These are phyloP conservation scores for Heteropelma amictum DNA, from an alignment of 2,888 invertebrate genomes.

Conservation along the genomic window DNA sequence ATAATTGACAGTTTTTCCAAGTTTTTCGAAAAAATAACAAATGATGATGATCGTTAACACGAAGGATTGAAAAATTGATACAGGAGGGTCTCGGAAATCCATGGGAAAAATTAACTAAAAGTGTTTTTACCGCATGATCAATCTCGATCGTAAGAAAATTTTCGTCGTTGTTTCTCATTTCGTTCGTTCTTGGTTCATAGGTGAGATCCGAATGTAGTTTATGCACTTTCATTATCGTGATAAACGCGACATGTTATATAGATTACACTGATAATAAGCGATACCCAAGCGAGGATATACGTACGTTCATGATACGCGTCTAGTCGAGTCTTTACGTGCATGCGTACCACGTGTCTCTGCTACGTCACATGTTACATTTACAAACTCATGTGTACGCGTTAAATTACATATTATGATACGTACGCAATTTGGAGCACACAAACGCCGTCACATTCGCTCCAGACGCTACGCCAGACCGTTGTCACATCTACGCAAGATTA, in stretches of 20 bases:
- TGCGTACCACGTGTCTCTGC: no score
- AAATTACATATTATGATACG: neutral
- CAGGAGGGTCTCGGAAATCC: no score
- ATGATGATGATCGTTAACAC: no score
- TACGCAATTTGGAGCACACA: neutral
- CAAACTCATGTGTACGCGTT: neutral
- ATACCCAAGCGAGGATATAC: neutral
- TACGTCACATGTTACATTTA: neutral
- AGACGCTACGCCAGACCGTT: no score
- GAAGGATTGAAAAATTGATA: no score
- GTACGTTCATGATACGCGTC: neutral
- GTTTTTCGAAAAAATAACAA: no score
- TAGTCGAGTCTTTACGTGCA: no score
- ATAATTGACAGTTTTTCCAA: no score
- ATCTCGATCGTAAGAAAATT: no score
- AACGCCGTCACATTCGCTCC: neutral
- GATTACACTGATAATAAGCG: neutral
- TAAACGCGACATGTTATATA: neutral
- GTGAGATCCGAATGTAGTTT: neutral
- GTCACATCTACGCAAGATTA: neutral
- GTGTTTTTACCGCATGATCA: no score
- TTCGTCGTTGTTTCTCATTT: neutral
- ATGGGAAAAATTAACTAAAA: no score
- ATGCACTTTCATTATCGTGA: neutral
- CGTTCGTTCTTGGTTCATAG: neutral